phyloP scores from a whole-genome alignment of 2,113 vertebrate species.

The Lophura nycthemera region DNA sequence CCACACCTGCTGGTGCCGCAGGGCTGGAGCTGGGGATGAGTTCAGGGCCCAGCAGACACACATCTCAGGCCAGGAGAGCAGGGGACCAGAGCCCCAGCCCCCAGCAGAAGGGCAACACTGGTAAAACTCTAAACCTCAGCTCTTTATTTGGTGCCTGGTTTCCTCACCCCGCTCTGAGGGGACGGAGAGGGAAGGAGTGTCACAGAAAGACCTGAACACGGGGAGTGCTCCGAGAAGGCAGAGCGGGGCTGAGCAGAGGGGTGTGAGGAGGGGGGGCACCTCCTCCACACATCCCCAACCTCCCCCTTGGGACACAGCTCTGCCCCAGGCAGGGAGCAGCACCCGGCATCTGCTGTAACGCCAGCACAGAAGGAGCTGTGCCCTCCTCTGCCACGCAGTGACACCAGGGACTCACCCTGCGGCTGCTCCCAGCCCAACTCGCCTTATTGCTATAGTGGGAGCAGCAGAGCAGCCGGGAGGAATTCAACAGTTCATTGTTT shows the following conservation, averaged over 20 bases:
- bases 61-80: too few species aligned
- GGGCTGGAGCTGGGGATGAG: background rate
- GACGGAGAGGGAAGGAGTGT: background rate
- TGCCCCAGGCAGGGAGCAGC: background rate
- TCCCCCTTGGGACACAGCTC: background rate
- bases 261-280: background rate
- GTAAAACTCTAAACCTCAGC: conserved; percentile 75
- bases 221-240: background rate
- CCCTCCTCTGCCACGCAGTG: background rate
- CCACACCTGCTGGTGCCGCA: rapidly evolving
- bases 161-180: background rate
- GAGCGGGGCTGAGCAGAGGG: background rate
- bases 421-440: background rate
- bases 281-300: background rate
- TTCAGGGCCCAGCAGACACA: rapidly evolving
- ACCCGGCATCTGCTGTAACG: background rate
- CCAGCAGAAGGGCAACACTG: background rate
- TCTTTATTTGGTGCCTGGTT: conserved; percentile 61
- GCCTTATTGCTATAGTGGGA: conserved; percentile 76
- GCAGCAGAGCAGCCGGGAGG: background rate
- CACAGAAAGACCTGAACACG: background rate
- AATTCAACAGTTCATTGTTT: background rate
- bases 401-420: background rate
- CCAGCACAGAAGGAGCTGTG: background rate
- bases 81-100: background rate